Conservation (phyloP, 1,140 invertebrate genomes). For the Drosophila tani region DNA sequence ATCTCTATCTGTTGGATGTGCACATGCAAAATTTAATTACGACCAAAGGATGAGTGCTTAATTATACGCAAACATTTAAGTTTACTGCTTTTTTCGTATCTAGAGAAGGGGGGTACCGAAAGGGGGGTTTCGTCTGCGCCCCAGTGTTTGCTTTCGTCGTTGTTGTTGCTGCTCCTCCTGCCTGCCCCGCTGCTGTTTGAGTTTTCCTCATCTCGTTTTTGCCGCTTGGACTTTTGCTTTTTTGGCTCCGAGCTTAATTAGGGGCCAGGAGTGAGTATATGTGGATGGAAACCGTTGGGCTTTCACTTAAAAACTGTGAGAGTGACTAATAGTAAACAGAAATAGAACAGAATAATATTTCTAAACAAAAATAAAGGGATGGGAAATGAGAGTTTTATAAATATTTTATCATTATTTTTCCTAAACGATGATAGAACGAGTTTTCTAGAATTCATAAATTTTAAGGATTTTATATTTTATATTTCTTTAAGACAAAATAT, state of each 20-base stretch:
- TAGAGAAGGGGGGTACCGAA: constrained; percentile 1
- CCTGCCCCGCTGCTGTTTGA: constrained; percentile 30
- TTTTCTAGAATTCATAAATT: too few relatives aligned
- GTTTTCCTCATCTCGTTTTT: constrained; percentile 51
- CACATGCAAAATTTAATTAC: constrained; percentile 85
- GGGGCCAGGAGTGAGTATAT: constrained; percentile 25
- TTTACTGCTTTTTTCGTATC: constrained; percentile 78
- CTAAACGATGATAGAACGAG: too few relatives aligned
- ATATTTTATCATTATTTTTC: not conserved
- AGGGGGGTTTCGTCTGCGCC: constrained; percentile 19
- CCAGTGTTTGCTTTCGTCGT: constrained; percentile 42
- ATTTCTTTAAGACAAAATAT: too few relatives aligned
- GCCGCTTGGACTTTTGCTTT: constrained; percentile 54
- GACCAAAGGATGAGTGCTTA: constrained; percentile 85
- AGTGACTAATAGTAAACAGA: not conserved
- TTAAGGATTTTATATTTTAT: too few relatives aligned
- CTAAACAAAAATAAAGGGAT: not conserved
- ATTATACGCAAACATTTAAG: constrained; percentile 85
- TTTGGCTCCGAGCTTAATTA: constrained; percentile 53
- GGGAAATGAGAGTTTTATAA: too few relatives aligned
- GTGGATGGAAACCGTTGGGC: not conserved
- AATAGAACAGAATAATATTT: not conserved
- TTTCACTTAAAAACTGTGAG: not conserved
- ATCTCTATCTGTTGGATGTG: constrained; percentile 75
- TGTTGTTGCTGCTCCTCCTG: constrained; percentile 24